These are phyloP conservation scores for Muntiacus reevesi DNA, from an alignment of 2,113 vertebrate species.

Conservation along the genomic window DNA sequence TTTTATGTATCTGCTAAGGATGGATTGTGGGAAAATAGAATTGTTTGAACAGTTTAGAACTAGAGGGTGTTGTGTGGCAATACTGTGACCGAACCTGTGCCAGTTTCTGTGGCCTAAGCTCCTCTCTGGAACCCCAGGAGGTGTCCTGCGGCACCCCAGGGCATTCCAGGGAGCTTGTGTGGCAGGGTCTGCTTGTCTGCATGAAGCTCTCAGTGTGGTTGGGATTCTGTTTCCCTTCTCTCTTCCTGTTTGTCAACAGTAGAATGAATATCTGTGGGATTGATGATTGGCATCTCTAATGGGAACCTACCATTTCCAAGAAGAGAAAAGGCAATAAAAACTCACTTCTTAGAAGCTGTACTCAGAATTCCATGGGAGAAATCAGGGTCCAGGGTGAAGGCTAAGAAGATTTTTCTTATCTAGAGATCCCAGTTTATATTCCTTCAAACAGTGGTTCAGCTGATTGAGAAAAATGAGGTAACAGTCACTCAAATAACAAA, in stretches of 20 bases:
- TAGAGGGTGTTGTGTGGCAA: neutral
- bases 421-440: neutral
- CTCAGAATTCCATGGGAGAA: neutral
- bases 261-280: neutral
- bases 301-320: slow-evolving; percentile 15
- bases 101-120: neutral
- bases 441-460: neutral
- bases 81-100: neutral
- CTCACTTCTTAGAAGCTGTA: neutral
- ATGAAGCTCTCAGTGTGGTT: neutral
- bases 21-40: neutral
- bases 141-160: neutral
- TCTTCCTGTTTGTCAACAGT: neutral
- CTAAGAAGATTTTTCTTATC: slow-evolving; percentile 12
- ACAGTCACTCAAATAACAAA: neutral
- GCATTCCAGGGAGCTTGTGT: neutral
- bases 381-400: neutral
- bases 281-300: slow-evolving; percentile 26
- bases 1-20: neutral
- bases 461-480: neutral
- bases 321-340: slow-evolving; percentile 31
- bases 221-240: neutral
- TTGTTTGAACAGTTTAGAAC: neutral
- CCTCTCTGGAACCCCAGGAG: neutral
- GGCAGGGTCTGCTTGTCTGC: neutral